Evolutionary conservation across 2,888 invertebrate species (phyloP).

Genomic region (Microplitis manilae): DNA sequence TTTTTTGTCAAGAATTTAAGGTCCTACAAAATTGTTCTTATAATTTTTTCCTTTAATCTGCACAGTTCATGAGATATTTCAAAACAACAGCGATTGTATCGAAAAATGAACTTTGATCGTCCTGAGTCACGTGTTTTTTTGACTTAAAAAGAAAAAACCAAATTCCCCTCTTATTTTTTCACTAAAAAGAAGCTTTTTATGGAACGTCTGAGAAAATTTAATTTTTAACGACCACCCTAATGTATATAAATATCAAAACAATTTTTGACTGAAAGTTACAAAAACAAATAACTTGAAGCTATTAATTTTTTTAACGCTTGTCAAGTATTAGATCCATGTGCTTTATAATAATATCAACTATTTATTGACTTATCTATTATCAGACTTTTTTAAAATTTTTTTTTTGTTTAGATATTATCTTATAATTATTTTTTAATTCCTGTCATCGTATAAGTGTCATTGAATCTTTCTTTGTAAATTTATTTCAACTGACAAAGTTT

Average conservation of each 20-base stretch:
- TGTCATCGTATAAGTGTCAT: constrained; percentile 20
- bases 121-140: too few species aligned
- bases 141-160: too few species aligned
- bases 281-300: neutral
- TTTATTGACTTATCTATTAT: constrained; percentile 48
- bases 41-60: too few species aligned
- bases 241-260: neutral
- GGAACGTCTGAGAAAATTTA: too few species aligned
- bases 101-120: too few species aligned
- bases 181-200: too few species aligned
- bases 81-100: too few species aligned
- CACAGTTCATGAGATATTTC: too few species aligned
- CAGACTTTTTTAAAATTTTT: constrained; percentile 8
- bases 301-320: neutral
- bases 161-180: too few species aligned
- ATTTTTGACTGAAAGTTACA: neutral
- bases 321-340: neutral
- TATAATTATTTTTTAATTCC: neutral
- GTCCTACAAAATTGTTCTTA: too few species aligned
- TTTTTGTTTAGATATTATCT: neutral
- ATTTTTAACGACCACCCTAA: too few species aligned
- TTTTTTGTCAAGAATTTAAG: too few species aligned
- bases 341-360: constrained; percentile 35
- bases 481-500: neutral
- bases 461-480: constrained; percentile 31